Evolutionary conservation across 2,113 vertebrate species (phyloP), one percentile per base, ranked within the genome.

Genomic region (Salminus brasiliensis): DNA sequence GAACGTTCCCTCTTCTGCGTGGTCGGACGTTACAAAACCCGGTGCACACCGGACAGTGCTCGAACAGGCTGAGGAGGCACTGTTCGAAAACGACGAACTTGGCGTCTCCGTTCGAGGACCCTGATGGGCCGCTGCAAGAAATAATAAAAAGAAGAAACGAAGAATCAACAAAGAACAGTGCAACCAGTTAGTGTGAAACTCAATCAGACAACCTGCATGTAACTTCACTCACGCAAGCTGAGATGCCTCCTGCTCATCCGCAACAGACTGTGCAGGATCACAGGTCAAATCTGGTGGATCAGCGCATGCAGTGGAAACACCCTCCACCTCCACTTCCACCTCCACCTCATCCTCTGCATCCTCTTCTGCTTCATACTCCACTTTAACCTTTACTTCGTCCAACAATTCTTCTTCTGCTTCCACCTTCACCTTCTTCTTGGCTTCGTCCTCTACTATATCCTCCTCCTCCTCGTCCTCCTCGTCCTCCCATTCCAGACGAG

Each of bases 31-130:
- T 60, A 12, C 72, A 74, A 43, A 15, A 34, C 23, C n/a, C 29
- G 53, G 72, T n/a, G n/a, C 72, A 74, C 32, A 60, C 53, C 27
- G 72, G 55, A 74, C 72, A 74, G 11, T 4, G 27, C 68, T 70
- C 39, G 27, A 71, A 71, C 68, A 74, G 72, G 32, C 36, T 60
- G 39, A 74, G 72, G n/a, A 74, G 72, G 36, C 72, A 74, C 4
- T 62, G n/a, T 27, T 62, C 72, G 60, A 74, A 74, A n/a, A 74
- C 72, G 0, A 74, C 41, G 32, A 23, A 74, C 55, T 74, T 67
- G 9, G 45, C 23, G 0, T 71, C 45, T 27, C 52, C 32, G n/a
- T 71, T 29, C 5, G 13, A 32, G 8, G 45, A 18, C 27, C 10
- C 0, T 18, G 68, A 52, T 13, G 68, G 12, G 45, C 0, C 43